Percentiles rank a stretch among this genome's conserved stretches.
phyloP scores from a whole-genome alignment of 2,113 vertebrate species.

The Hylia prasina region DNA sequence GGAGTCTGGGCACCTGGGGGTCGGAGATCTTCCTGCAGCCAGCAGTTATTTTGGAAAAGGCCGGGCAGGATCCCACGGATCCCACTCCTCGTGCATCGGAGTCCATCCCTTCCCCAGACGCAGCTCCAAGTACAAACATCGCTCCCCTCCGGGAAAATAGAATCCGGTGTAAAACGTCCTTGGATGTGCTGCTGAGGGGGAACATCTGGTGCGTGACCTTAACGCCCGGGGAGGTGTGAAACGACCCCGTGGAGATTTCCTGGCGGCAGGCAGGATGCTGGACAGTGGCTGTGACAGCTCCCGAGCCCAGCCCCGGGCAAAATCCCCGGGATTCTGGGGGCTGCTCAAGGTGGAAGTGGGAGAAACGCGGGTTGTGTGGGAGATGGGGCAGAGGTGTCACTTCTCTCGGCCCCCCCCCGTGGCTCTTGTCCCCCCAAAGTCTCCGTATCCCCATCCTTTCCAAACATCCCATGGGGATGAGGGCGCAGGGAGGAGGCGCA shows the following conservation, averaged over 20 bases:
- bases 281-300: not conserved
- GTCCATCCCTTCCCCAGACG: not conserved
- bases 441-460: fast-evolving
- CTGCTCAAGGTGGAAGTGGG: not conserved
- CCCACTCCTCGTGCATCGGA: fast-evolving
- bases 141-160: not conserved
- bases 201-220: constrained; percentile 23
- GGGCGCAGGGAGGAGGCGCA: not conserved
- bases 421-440: not conserved
- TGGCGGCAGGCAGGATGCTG: not conserved
- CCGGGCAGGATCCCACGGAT: not conserved
- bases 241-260: not conserved
- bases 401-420: fast-evolving
- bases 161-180: not conserved
- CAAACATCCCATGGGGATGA: not conserved
- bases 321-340: not conserved
- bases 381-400: fast-evolving
- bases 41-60: not conserved
- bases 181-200: not conserved
- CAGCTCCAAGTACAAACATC: not conserved
- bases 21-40: too few relatives aligned
- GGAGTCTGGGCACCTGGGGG: fast-evolving
- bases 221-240: not conserved
- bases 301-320: not conserved
- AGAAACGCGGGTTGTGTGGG: not conserved